A percentile compares a stretch with the other conserved stretches of the same genome.
phyloP scores from a whole-genome alignment of 2,113 vertebrate genomes.

The Xiphophorus hellerii region DNA sequence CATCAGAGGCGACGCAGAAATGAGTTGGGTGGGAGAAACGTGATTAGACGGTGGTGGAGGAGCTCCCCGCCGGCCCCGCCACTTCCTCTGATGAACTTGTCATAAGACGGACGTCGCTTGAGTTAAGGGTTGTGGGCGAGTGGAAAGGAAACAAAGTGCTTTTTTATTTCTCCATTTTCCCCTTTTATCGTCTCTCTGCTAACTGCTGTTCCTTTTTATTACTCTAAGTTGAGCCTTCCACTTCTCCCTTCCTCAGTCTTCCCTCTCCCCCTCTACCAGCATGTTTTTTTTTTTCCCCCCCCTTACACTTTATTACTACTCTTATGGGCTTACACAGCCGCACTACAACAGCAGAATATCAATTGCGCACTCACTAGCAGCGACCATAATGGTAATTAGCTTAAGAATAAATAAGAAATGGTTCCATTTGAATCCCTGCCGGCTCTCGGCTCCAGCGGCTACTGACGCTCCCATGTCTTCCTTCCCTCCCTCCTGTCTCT shows the following conservation, averaged over 20 bases:
- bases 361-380: slow-evolving; percentile 38
- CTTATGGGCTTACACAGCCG: slow-evolving; percentile 18
- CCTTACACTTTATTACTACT: slow-evolving; percentile 20
- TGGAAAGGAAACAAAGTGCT: slow-evolving; percentile 53
- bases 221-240: slow-evolving; percentile 6
- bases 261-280: slow-evolving; percentile 20
- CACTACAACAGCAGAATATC: slow-evolving; percentile 47
- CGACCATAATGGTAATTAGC: slow-evolving; percentile 56
- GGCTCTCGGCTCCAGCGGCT: slow-evolving; percentile 33
- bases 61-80: slow-evolving; percentile 9
- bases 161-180: slow-evolving; percentile 51
- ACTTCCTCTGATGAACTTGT: slow-evolving; percentile 38
- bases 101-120: slow-evolving; percentile 48
- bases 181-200: slow-evolving; percentile 28
- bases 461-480: slow-evolving; percentile 24
- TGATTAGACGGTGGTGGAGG: slow-evolving; percentile 54
- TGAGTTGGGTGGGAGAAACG: slow-evolving; percentile 42
- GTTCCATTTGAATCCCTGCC: slow-evolving; percentile 35
- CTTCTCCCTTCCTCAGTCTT: too few relatives aligned
- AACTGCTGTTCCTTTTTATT: slow-evolving; percentile 43
- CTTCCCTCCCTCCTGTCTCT: not conserved
- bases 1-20: slow-evolving; percentile 50
- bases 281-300: slow-evolving; percentile 9
- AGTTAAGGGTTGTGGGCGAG: slow-evolving; percentile 24
- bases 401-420: slow-evolving; percentile 59